Percentiles rank a stretch among this genome's conserved stretches.
Evolutionary conservation across 2,797 vertebrate species (phyloP).

Genomic region (Amazona finschi): DNA sequence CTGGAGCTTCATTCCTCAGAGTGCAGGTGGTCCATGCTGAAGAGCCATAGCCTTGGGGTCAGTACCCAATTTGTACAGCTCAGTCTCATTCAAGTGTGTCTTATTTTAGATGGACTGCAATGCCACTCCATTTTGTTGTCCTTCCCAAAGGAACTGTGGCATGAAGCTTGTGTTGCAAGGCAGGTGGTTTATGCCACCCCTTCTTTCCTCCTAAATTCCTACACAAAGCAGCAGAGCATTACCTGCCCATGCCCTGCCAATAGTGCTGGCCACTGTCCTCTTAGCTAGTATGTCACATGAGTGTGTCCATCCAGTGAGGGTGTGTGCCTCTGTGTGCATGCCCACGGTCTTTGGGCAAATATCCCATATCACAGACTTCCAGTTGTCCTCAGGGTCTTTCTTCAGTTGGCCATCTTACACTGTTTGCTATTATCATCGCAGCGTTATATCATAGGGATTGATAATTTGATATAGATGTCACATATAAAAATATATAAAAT

Average conservation of each 20-base stretch:
- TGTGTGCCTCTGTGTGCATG: background rate
- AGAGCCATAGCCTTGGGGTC: background rate
- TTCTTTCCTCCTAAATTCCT: background rate
- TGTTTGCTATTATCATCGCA: background rate
- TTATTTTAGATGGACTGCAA: background rate
- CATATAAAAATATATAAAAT: background rate
- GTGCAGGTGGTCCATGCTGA: background rate
- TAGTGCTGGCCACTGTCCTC: background rate
- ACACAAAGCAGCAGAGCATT: background rate
- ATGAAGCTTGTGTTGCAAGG: background rate
- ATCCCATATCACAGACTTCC: background rate
- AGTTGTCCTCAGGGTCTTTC: background rate
- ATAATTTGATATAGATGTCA: background rate
- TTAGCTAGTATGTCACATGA: fast-evolving
- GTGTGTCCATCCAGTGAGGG: fast-evolving
- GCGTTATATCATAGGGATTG: background rate
- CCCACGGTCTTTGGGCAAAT: fast-evolving
- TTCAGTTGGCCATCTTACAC: background rate
- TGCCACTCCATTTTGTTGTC: background rate
- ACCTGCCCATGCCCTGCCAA: background rate
- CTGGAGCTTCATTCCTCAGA: background rate
- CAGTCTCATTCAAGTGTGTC: background rate
- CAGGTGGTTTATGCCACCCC: background rate
- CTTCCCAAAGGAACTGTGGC: background rate
- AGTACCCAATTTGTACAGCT: fast-evolving